Conservation (phyloP, 2,888 invertebrate genomes). For the Agriopis leucophaearia region DNA sequence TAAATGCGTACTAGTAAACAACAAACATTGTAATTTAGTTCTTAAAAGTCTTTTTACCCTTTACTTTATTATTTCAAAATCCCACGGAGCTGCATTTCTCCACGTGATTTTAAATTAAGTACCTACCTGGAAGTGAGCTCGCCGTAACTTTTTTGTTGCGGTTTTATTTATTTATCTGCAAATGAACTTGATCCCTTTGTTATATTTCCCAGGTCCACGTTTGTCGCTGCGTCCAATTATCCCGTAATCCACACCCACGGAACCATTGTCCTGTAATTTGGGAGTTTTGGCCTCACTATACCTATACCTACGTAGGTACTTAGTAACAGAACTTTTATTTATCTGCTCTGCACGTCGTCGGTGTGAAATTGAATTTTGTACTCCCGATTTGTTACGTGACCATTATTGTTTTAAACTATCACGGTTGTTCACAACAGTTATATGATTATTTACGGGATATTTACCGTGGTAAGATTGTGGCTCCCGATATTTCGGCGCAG, state of each 20-base stretch:
- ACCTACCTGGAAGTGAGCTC: conserved; percentile 39
- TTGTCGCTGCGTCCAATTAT: conserved; percentile 57
- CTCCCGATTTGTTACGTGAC: not conserved
- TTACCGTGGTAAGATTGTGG: too few species aligned
- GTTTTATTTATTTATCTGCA: conserved; percentile 53
- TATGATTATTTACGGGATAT: too few species aligned
- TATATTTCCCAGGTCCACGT: conserved; percentile 2
- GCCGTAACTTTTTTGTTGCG: conserved; percentile 45
- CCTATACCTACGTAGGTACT: not conserved
- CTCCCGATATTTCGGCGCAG: too few species aligned
- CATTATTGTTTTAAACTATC: not conserved
- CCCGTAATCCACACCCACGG: conserved; percentile 64
- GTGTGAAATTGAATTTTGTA: not conserved
- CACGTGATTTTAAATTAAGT: conserved; percentile 35
- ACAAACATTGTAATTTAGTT: too few species aligned
- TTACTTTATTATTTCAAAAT: not conserved
- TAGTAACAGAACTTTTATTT: not conserved
- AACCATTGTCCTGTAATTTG: conserved; percentile 58
- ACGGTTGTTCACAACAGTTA: not conserved
- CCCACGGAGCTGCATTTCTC: conserved; percentile 46
- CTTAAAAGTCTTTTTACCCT: too few species aligned
- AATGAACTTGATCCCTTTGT: conserved; percentile 48
- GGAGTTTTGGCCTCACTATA: conserved; percentile 34
- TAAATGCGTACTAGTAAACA: too few species aligned
- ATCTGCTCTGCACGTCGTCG: not conserved